Conservation (phyloP, 2,888 invertebrate species). For the Trichopria drosophilae region DNA sequence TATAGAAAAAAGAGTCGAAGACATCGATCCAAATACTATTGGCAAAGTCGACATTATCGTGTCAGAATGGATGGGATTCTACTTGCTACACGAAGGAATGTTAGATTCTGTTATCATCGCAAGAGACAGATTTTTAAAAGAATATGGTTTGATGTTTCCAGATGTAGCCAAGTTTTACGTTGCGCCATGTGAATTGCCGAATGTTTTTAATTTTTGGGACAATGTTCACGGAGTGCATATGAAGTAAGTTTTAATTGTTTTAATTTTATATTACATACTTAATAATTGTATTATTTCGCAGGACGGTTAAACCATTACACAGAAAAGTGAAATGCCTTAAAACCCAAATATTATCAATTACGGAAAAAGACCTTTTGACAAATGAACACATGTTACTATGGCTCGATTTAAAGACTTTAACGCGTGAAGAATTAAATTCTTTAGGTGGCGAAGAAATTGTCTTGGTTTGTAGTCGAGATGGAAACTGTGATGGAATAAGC, state of each 20-base stretch:
- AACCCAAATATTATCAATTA: constrained; percentile 68
- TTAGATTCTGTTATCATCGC: constrained; percentile 84
- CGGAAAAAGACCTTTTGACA: constrained; percentile 66
- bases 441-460: constrained; percentile 67
- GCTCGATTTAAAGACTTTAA: constrained; percentile 70
- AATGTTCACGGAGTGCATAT: constrained; percentile 80
- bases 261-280: constrained; percentile 2
- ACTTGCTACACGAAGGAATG: constrained; percentile 94
- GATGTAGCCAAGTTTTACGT: constrained; percentile 71
- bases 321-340: constrained; percentile 66
- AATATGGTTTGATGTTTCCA: constrained; percentile 76
- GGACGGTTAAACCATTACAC: constrained; percentile 65
- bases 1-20: constrained; percentile 76
- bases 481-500: constrained; percentile 73
- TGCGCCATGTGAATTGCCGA: constrained; percentile 67
- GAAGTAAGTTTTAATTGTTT: constrained; percentile 54
- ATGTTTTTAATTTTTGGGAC: constrained; percentile 74
- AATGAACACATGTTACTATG: constrained; percentile 68
- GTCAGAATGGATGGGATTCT: constrained; percentile 99
- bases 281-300: constrained; percentile 28
- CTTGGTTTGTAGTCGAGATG: constrained; percentile 58
- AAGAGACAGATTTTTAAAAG: constrained; percentile 77
- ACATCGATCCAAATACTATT: constrained; percentile 67
- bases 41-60: constrained; percentile 84
- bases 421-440: constrained; percentile 64